These are phyloP conservation scores for Gymnocephalus cernua DNA, from an alignment of 2,113 vertebrate genomes.

Conservation along the genomic window DNA sequence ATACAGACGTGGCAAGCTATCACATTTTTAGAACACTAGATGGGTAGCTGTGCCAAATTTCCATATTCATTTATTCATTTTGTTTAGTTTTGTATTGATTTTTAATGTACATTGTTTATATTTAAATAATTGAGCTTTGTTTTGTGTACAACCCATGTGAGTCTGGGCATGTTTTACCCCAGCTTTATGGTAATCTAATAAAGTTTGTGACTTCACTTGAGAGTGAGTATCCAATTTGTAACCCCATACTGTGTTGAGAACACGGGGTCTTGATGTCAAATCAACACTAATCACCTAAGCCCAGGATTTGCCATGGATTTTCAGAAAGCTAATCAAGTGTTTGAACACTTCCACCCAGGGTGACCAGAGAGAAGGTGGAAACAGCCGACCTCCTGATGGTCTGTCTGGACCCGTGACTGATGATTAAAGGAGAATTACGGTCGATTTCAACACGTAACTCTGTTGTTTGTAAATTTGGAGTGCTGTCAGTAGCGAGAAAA, in stretches of 20 bases:
- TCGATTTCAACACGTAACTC: too few relatives aligned
- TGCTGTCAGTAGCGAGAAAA: too few relatives aligned
- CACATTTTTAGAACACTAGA: not conserved
- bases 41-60: not conserved
- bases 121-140: not conserved
- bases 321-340: conserved; percentile 54
- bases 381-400: conserved; percentile 30
- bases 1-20: not conserved
- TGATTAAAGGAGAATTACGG: too few relatives aligned
- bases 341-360: conserved; percentile 32
- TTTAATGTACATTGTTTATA: not conserved
- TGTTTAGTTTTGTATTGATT: not conserved
- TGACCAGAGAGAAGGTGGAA: not conserved
- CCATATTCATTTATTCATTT: not conserved
- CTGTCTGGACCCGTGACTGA: conserved; percentile 17
- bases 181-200: not conserved
- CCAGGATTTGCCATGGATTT: conserved; percentile 32
- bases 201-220: not conserved
- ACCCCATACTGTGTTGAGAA: conserved; percentile 37
- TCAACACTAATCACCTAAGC: conserved; percentile 49
- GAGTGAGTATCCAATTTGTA: conserved; percentile 12
- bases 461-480: too few relatives aligned
- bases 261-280: conserved; percentile 18
- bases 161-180: not conserved
- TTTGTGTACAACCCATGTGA: not conserved